These are phyloP conservation scores for Cephus spinipes DNA, from an alignment of 2,888 invertebrate species.

Conservation along the genomic window DNA sequence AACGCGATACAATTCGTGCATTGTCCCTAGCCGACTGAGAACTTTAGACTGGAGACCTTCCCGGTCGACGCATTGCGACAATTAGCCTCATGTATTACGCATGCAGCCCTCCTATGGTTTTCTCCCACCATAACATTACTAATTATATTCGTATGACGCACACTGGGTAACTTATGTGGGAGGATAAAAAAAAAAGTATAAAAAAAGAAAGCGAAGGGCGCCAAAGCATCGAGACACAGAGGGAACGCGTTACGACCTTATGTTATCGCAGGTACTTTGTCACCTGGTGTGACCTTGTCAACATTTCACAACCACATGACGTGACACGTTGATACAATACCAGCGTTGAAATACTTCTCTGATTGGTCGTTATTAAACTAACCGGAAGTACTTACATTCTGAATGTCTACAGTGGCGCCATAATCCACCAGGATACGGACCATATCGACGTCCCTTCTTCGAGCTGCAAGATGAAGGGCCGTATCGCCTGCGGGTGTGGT, in stretches of 20 bases:
- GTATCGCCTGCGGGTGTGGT: slow-evolving; percentile 90
- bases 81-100: slow-evolving; percentile 52
- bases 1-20: slow-evolving; percentile 15
- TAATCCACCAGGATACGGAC: slow-evolving; percentile 92
- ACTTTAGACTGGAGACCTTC: slow-evolving; percentile 8
- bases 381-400: slow-evolving; percentile 74
- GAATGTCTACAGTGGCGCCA: slow-evolving; percentile 90
- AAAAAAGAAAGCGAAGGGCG: slow-evolving; percentile 9
- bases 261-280: slow-evolving; percentile 19
- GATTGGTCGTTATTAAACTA: not conserved
- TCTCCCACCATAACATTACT: slow-evolving; percentile 34
- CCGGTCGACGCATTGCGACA: slow-evolving; percentile 48
- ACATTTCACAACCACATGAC: not conserved
- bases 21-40: slow-evolving; percentile 23
- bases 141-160: slow-evolving; percentile 40
- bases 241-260: slow-evolving; percentile 11
- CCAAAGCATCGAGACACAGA: slow-evolving; percentile 14
- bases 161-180: slow-evolving; percentile 4
- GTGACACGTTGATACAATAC: not conserved
- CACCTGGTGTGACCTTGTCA: slow-evolving; percentile 8
- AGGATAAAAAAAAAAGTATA: not conserved
- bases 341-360: not conserved
- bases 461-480: slow-evolving; percentile 94
- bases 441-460: slow-evolving; percentile 93
- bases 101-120: slow-evolving; percentile 36